Evolutionary conservation across 37 sponge, comb jelly and placozoan species (phyloP).

Genomic region (Hexactinellida sp.): DNA sequence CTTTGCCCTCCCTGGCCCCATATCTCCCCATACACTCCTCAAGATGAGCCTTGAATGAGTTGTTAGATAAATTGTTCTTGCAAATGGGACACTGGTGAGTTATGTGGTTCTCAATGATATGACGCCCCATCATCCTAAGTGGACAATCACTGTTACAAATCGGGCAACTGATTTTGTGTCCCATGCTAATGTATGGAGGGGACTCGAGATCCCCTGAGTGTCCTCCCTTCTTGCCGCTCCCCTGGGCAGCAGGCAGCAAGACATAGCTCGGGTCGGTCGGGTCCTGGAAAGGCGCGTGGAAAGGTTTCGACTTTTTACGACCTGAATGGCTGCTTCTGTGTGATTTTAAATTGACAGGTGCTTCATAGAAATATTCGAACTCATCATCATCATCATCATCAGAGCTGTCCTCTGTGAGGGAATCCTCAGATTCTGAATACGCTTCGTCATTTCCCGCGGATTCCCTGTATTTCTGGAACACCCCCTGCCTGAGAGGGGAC

Average conservation of each 20-base stretch:
- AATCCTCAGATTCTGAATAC: background rate
- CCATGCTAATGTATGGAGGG: background rate
- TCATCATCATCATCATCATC: background rate
- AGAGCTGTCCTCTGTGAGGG: background rate
- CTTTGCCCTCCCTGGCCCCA: background rate
- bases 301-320: background rate
- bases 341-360: background rate
- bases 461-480: background rate
- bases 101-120: background rate
- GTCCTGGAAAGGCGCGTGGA: background rate
- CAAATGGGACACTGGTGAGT: background rate
- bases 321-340: background rate
- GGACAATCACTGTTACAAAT: slow-evolving; percentile 10
- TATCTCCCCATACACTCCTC: slow-evolving; percentile 12
- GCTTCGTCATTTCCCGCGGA: background rate
- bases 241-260: background rate
- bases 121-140: background rate
- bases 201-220: background rate
- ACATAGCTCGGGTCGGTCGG: background rate
- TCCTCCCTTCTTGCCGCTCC: background rate
- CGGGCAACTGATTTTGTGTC: background rate
- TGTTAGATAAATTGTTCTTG: background rate
- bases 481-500: background rate
- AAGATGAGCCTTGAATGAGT: background rate
- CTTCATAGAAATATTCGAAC: background rate